phyloP scores from a whole-genome alignment of 2,888 invertebrate genomes.

The Graphium colonna region DNA sequence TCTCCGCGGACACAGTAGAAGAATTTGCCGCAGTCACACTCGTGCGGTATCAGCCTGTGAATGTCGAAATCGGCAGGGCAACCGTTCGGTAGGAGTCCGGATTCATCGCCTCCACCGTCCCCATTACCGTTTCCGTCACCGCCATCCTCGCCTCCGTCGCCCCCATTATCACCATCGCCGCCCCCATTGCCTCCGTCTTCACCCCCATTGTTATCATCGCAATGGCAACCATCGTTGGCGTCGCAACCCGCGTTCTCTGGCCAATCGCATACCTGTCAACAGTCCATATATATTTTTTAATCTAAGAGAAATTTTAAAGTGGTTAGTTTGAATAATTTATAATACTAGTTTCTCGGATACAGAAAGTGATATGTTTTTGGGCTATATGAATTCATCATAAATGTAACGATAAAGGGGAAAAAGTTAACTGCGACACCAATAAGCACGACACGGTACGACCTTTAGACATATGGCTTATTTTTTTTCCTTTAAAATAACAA shows the following conservation, averaged over 20 bases:
- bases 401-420: background rate
- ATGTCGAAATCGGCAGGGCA: slow-evolving; percentile 46
- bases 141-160: slow-evolving; percentile 2
- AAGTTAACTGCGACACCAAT: too few relatives aligned
- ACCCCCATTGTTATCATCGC: slow-evolving; percentile 69
- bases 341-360: background rate
- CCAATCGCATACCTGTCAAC: slow-evolving; percentile 35
- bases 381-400: background rate
- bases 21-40: slow-evolving; percentile 43
- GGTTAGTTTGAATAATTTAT: background rate
- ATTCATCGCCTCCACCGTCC: background rate
- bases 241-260: slow-evolving; percentile 33
- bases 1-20: slow-evolving; percentile 46
- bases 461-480: too few relatives aligned
- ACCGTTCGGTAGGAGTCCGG: slow-evolving; percentile 38
- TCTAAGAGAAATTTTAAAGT: background rate
- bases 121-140: slow-evolving; percentile 4
- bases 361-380: too few relatives aligned
- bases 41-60: slow-evolving; percentile 45
- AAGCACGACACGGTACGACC: too few relatives aligned
- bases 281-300: too few relatives aligned
- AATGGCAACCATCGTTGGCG: slow-evolving; percentile 31
- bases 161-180: slow-evolving; percentile 4
- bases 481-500: too few relatives aligned
- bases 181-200: slow-evolving; percentile 76